Evolutionary conservation across 2,797 vertebrate genomes (phyloP).

Genomic region (Gorsachius magnificus): DNA sequence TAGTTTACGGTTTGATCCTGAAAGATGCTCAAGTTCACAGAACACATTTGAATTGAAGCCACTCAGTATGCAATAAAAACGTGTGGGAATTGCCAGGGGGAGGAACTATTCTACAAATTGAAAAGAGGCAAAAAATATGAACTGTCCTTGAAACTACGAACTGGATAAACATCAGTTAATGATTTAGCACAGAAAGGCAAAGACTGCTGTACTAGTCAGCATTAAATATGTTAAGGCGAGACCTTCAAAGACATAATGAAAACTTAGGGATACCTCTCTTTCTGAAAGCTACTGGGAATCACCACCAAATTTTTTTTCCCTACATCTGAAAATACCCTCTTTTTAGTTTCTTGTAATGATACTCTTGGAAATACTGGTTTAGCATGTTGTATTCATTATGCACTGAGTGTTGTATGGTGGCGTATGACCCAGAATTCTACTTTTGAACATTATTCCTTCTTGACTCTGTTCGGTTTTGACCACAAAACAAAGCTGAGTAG

Average conservation of each 20-base stretch:
- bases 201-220: neutral
- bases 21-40: slow-evolving; percentile 21
- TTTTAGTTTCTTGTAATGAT: neutral
- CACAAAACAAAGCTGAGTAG: neutral
- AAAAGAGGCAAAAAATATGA: slow-evolving; percentile 21
- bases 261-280: neutral
- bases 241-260: neutral
- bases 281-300: neutral
- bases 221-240: neutral
- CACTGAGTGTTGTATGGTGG: neutral
- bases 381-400: neutral
- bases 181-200: neutral
- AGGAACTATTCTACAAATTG: slow-evolving; percentile 15
- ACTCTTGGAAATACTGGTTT: neutral
- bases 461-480: neutral
- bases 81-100: slow-evolving; percentile 26
- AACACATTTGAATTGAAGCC: neutral
- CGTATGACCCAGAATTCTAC: neutral
- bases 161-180: neutral
- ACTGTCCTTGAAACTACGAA: slow-evolving; percentile 29
- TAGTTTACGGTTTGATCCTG: neutral
- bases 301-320: neutral
- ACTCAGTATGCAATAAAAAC: neutral
- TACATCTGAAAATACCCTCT: neutral
- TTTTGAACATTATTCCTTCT: neutral